These are phyloP conservation scores for Mormyrus iriodes DNA, from an alignment of 2,113 vertebrate genomes.

Conservation along the genomic window DNA sequence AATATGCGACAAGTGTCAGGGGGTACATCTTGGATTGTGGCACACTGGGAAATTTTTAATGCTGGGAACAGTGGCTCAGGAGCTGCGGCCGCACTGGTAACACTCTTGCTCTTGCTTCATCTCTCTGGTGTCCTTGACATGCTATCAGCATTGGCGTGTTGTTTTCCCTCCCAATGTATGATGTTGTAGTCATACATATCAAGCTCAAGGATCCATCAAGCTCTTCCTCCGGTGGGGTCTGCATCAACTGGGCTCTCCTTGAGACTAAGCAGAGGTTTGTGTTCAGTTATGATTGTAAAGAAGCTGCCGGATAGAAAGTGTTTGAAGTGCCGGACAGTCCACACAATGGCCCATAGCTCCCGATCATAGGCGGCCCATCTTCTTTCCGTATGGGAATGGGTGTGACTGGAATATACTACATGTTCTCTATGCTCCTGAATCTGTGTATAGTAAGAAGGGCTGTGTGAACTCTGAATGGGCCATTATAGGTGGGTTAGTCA, in stretches of 20 bases:
- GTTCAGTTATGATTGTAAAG: background rate
- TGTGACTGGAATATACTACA: background rate
- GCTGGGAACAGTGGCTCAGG: too few species aligned
- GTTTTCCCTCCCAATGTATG: background rate
- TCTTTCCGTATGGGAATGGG: background rate
- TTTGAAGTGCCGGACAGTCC: background rate
- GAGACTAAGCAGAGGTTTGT: background rate
- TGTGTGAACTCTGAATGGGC: background rate
- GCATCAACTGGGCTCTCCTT: background rate
- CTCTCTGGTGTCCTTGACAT: background rate
- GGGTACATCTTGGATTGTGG: too few species aligned
- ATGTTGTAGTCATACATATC: background rate
- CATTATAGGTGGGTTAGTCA: slow-evolving; percentile 3
- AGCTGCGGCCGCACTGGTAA: too few species aligned
- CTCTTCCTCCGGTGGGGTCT: background rate
- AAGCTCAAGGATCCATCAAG: background rate
- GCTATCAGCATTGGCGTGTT: slow-evolving; percentile 4
- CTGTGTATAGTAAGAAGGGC: slow-evolving; percentile 5
- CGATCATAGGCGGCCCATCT: background rate
- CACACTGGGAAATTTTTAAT: background rate
- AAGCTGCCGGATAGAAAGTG: background rate
- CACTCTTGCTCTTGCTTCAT: background rate
- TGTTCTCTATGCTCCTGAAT: background rate
- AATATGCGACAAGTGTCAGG: background rate
- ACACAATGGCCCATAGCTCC: background rate